phyloP scores from a whole-genome alignment of 2,888 invertebrate species.

The Diarsia dahlii region DNA sequence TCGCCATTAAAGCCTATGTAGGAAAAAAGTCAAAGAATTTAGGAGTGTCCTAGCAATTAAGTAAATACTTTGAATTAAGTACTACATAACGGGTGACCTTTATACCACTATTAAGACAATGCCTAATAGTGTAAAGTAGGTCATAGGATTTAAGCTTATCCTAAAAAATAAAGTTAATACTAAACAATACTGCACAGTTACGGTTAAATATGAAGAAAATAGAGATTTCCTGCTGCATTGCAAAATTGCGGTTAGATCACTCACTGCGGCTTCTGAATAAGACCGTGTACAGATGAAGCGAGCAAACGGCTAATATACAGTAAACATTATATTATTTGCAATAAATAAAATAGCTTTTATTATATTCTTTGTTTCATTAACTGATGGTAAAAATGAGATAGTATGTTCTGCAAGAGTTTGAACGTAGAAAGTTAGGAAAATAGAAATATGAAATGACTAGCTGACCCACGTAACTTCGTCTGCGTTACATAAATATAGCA shows the following conservation, averaged over 20 bases:
- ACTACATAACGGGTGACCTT: not conserved
- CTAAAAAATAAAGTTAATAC: not conserved
- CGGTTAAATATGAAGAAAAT: slow-evolving; percentile 37
- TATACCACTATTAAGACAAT: not conserved
- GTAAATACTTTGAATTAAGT: not conserved
- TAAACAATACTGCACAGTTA: slow-evolving; percentile 4
- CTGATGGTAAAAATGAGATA: no score
- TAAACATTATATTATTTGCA: not conserved
- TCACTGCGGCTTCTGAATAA: slow-evolving; percentile 49
- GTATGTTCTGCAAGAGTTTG: not conserved
- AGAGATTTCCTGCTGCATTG: slow-evolving; percentile 30
- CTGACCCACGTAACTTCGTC: no score
- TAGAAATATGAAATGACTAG: not conserved
- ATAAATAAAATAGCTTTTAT: not conserved
- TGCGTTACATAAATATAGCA: no score
- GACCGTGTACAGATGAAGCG: slow-evolving; percentile 30
- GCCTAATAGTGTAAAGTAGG: not conserved
- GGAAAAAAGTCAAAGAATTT: not conserved
- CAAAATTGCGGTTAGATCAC: slow-evolving; percentile 54
- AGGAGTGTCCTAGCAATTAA: not conserved
- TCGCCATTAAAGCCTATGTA: not conserved
- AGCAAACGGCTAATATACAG: not conserved
- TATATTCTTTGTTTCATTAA: not conserved
- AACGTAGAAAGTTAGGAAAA: not conserved
- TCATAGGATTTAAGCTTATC: not conserved